phyloP scores from a whole-genome alignment of 2,888 invertebrate species.

The Orthosia incerta region DNA sequence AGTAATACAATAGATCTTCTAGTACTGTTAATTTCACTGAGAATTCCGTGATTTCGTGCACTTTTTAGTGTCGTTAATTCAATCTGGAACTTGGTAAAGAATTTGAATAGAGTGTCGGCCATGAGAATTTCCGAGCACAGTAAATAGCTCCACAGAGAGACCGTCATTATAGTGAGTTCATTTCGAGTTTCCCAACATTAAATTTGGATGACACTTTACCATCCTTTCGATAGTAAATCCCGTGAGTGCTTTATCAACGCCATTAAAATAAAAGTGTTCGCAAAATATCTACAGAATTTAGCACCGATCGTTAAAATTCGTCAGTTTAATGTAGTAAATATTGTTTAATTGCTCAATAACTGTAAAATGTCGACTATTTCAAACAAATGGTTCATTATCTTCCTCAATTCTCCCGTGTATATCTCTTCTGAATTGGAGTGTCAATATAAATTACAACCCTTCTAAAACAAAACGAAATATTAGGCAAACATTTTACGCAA shows the following conservation, averaged over 20 bases:
- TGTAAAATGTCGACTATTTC: conserved; percentile 31
- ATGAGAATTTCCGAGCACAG: conserved; percentile 82
- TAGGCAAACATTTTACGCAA: conserved; percentile 31
- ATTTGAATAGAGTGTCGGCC: conserved; percentile 78
- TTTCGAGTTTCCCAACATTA: conserved; percentile 82
- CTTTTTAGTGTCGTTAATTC: conserved; percentile 85
- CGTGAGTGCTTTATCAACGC: conserved; percentile 65
- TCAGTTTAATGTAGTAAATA: conserved; percentile 49
- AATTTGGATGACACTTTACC: conserved; percentile 80
- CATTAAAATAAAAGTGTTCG: conserved; percentile 76
- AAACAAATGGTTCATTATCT: conserved; percentile 52
- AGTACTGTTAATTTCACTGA: conserved; percentile 81
- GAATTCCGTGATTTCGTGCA: conserved; percentile 79
- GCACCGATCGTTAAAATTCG: conserved; percentile 65
- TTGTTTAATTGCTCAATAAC: conserved; percentile 42
- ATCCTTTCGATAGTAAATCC: conserved; percentile 83
- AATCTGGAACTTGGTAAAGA: conserved; percentile 81
- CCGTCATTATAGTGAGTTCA: conserved; percentile 84
- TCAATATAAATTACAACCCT: conserved; percentile 47
- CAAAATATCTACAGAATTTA: conserved; percentile 67
- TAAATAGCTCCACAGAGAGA: conserved; percentile 82
- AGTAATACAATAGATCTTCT: conserved; percentile 80
- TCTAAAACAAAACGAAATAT: conserved; percentile 38
- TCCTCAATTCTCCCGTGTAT: conserved; percentile 32
- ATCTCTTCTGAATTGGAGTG: conserved; percentile 37